Conservation (phyloP, 2,113 vertebrate species). For the Passerina amoena region DNA sequence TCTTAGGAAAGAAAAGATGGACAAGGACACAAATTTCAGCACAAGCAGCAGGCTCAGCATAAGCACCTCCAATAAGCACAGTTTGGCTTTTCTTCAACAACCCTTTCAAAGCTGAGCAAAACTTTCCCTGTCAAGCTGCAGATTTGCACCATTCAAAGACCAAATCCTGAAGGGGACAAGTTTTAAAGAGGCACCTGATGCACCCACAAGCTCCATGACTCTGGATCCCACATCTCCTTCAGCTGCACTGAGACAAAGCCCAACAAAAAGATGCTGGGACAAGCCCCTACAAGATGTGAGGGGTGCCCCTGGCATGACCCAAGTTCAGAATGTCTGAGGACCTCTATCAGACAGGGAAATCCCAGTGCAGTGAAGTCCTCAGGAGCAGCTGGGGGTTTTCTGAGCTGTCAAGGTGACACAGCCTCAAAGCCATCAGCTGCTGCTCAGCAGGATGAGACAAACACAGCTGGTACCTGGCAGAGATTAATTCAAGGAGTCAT, state of each 20-base stretch:
- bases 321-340: neutral
- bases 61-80: neutral
- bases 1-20: neutral
- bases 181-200: neutral
- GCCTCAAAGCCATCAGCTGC: neutral
- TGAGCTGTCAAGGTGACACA: slow-evolving; percentile 23
- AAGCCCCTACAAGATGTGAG: neutral
- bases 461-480: slow-evolving; percentile 57
- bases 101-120: neutral
- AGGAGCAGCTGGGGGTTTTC: neutral
- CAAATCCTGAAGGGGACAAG: neutral
- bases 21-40: neutral
- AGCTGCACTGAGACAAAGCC: neutral
- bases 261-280: accelerated
- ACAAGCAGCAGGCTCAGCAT: neutral
- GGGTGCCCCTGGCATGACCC: neutral
- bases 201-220: neutral
- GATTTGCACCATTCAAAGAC: neutral
- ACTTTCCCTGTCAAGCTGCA: neutral
- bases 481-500: slow-evolving; percentile 41
- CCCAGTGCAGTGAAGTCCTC: neutral
- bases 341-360: neutral
- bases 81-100: neutral
- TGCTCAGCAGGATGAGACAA: slow-evolving; percentile 29
- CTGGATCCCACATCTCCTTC: neutral